A percentile compares a stretch with the other conserved stretches of the same genome.
phyloP scores from a whole-genome alignment of 2,797 vertebrate genomes.

The Cephalopachus bancanus region DNA sequence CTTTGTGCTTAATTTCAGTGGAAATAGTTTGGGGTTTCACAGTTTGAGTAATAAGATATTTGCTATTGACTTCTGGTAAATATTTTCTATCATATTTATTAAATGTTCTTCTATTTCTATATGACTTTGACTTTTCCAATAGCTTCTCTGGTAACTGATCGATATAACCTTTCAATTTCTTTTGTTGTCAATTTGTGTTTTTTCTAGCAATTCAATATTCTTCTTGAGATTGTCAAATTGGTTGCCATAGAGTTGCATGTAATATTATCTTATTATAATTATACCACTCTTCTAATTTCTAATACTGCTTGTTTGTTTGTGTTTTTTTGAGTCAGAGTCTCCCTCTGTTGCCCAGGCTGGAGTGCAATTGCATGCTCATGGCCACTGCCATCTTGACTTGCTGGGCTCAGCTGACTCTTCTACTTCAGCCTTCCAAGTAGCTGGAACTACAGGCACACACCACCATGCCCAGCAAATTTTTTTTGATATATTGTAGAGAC shows the following conservation, averaged over 20 bases:
- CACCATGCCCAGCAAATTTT: too few species aligned
- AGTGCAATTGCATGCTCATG: too few species aligned
- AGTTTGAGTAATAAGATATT: constrained; percentile 14
- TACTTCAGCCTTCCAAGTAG: too few species aligned
- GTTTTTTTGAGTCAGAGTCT: too few species aligned
- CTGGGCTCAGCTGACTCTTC: too few species aligned
- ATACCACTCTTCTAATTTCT: constrained; percentile 40
- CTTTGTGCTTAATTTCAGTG: not conserved
- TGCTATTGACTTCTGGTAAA: constrained; percentile 8
- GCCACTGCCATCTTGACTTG: too few species aligned
- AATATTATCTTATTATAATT: constrained; percentile 34
- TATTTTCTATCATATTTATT: not conserved
- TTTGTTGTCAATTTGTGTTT: constrained; percentile 9
- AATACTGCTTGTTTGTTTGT: not conserved
- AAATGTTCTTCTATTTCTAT: constrained; percentile 3
- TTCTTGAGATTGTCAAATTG: constrained; percentile 50
- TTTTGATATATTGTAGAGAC: too few species aligned
- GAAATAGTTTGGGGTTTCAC: not conserved
- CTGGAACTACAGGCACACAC: too few species aligned
- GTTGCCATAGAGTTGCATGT: not conserved
- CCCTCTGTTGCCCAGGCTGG: too few species aligned
- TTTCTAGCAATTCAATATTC: not conserved
- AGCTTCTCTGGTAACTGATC: not conserved
- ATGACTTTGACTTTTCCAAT: constrained; percentile 37
- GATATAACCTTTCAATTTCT: constrained; percentile 34